Evolutionary conservation across 2,797 vertebrate species (phyloP).

Genomic region (Rhinatrema bivittatum): DNA sequence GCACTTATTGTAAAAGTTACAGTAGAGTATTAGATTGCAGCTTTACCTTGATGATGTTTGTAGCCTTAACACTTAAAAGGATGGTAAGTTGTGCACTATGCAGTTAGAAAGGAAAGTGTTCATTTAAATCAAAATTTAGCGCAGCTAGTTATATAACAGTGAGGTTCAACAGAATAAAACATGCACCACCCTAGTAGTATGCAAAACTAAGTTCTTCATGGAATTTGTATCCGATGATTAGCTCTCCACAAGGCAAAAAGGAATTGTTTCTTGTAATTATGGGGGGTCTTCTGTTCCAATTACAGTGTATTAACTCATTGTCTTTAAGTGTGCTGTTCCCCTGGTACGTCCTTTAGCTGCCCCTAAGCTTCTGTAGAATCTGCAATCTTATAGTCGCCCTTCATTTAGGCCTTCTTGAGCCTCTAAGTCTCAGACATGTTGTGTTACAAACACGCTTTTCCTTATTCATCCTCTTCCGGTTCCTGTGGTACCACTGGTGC

Average conservation of each 20-base stretch:
- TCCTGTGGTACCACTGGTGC: conserved; percentile 70
- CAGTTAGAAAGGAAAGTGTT: conserved; percentile 46
- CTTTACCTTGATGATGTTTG: conserved; percentile 45
- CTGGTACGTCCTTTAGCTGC: conserved; percentile 54
- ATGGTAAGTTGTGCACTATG: conserved; percentile 48
- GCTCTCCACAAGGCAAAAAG: conserved; percentile 55
- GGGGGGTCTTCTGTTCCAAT: conserved; percentile 48
- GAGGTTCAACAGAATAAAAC: conserved; percentile 69
- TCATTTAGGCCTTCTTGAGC: conserved; percentile 61
- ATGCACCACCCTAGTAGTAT: conserved; percentile 78
- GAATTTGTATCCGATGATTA: conserved; percentile 57
- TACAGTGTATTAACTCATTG: conserved; percentile 55
- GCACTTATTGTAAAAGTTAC: conserved; percentile 65
- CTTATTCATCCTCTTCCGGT: conserved; percentile 88
- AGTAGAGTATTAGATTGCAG: conserved; percentile 48
- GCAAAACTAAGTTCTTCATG: conserved; percentile 61
- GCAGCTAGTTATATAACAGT: conserved; percentile 66
- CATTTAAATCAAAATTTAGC: conserved; percentile 53
- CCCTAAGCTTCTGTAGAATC: conserved; percentile 54
- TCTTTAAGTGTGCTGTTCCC: conserved; percentile 56
- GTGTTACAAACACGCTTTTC: conserved; percentile 38
- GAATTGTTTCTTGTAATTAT: conserved; percentile 54
- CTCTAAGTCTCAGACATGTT: conserved; percentile 44
- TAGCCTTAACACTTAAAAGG: no score
- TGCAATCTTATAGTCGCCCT: no score